Conservation (phyloP, 2,113 vertebrate genomes). For the Engystomops pustulosus region DNA sequence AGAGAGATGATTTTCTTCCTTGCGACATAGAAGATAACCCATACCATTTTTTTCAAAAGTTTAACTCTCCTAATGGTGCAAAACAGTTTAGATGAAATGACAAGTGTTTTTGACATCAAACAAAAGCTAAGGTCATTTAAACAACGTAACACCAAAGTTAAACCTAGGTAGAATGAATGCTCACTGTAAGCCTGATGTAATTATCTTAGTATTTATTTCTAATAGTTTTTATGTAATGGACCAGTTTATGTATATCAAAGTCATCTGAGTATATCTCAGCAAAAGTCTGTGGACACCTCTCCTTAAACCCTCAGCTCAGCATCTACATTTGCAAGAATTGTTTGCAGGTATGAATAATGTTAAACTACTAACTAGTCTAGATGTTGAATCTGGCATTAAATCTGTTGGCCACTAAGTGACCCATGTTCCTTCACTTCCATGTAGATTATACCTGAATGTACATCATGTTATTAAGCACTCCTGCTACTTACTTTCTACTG, state of each 20-base stretch:
- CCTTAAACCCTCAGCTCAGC: too few relatives aligned
- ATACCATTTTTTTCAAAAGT: neutral
- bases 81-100: slow-evolving; percentile 12
- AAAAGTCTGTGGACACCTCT: too few relatives aligned
- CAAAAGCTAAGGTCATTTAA: neutral
- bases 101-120: neutral
- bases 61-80: neutral
- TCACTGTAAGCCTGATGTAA: neutral
- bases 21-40: neutral
- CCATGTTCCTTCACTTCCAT: too few relatives aligned
- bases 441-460: too few relatives aligned
- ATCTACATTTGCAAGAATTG: too few relatives aligned
- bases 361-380: too few relatives aligned
- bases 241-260: neutral
- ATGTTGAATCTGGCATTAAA: too few relatives aligned
- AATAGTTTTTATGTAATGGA: neutral
- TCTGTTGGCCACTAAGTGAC: too few relatives aligned
- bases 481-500: too few relatives aligned
- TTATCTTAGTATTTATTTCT: neutral
- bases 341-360: too few relatives aligned
- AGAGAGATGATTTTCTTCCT: slow-evolving; percentile 16
- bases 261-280: too few relatives aligned
- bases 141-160: neutral
- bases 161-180: neutral
- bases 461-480: too few relatives aligned